Percentiles rank a stretch among this genome's conserved stretches.
phyloP scores from a whole-genome alignment of 2,797 vertebrate genomes.

The Epinephelus malabaricus region DNA sequence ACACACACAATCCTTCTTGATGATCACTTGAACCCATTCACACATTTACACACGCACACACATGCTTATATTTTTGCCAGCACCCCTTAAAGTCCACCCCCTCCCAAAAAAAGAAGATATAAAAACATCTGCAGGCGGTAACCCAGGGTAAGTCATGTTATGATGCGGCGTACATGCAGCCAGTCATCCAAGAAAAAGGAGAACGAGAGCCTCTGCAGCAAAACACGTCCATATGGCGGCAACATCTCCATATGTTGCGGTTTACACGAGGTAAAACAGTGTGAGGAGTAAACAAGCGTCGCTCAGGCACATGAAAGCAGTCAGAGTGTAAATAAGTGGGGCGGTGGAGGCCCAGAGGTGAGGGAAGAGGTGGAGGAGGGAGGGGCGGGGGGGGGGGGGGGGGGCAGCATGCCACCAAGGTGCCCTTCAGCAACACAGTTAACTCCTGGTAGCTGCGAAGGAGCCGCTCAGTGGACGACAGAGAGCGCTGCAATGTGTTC shows the following conservation, averaged over 20 bases:
- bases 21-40: conserved; percentile 1
- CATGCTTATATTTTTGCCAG: neutral
- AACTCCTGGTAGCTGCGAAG: neutral
- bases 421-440: conserved; percentile 23
- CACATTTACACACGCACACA: neutral
- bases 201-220: conserved; percentile 38
- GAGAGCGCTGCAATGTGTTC: neutral
- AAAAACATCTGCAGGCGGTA: conserved; percentile 61
- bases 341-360: conserved; percentile 57
- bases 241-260: conserved; percentile 64
- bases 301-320: conserved; percentile 52
- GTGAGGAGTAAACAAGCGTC: conserved; percentile 66
- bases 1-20: neutral
- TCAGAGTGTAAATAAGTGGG: conserved; percentile 54
- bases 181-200: conserved; percentile 49
- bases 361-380: neutral
- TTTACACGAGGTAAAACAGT: conserved; percentile 44
- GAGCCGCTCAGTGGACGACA: neutral
- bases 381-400: neutral
- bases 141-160: conserved; percentile 56
- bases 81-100: neutral
- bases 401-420: neutral
- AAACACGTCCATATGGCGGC: conserved; percentile 73
- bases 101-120: neutral
- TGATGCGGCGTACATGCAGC: conserved; percentile 34